Base-by-base conservation (phyloP, 2,113 vertebrate genomes). In the Salminus brasiliensis region DNA sequence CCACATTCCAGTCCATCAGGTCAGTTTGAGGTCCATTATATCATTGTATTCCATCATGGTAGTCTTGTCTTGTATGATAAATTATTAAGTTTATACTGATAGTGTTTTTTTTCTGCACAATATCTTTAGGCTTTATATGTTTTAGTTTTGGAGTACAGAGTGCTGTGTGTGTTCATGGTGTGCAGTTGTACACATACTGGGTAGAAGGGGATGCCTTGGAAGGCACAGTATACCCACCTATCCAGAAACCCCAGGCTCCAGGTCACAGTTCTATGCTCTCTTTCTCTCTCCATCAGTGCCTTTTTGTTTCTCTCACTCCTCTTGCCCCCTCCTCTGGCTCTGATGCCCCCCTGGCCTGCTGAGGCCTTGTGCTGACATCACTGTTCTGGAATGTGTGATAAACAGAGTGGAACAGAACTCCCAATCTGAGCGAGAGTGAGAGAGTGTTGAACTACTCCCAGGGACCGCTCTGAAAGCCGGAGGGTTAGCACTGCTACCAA, bases 341-440 rank as follows among this genome's bases (percentile, higher is more conserved):
- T 39, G 43, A 72, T 72, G 59, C 67, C 68, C 76, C 65, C 86
- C 81, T 73, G 81, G 62, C 82, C 83, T 55, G 76, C 82, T 85
- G 80, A 88, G 80, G 87, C 84, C 88, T 88, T 79, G 15, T 83
- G 59, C 81, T 92, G 88, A 92, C 90, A 88, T 92, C 85, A 88
- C 86, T 72, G 76, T 49, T 85, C 81, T 86, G 91, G 91, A 92
- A 93, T 93, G 92, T 89, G 88, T 85, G 85, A 85, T 88, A 87
- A 88, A 87, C 85, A 84, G 76, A 83, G 68, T 79, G 77, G 77
- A 80, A 76, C 72, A 60, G 60, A 80, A 82, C 85, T 59, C 21
- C 45, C 84, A 75, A 77, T 77, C 62, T 27, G 80, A 27, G 68
- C 32, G 30, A 76, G 70, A 73, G 47, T 8, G 68, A 30, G 60